phyloP scores from a whole-genome alignment of 1,140 invertebrate species.

The Lucilia cuprina region DNA sequence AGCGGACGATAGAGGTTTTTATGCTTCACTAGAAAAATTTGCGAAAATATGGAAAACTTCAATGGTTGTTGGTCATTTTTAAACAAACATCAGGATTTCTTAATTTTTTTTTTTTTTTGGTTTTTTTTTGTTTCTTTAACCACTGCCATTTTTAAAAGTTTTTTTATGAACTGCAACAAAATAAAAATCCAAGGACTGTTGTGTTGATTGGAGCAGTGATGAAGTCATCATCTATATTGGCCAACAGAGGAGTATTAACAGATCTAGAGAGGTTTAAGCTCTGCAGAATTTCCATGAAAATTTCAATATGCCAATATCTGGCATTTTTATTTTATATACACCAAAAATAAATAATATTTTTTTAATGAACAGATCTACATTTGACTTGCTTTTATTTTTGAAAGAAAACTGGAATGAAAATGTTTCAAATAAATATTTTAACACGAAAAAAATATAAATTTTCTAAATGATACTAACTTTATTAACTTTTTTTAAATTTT shows the following conservation, averaged over 20 bases:
- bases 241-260: not conserved
- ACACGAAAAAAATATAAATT: too few species aligned
- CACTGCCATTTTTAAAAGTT: not conserved
- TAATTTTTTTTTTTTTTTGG: not conserved
- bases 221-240: not conserved
- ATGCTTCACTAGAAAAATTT: constrained; percentile 11
- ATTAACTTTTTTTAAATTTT: too few species aligned
- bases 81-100: not conserved
- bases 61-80: not conserved
- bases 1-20: not conserved
- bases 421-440: too few species aligned
- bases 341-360: too few species aligned
- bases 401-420: too few species aligned
- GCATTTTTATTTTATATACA: too few species aligned
- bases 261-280: not conserved
- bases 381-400: too few species aligned
- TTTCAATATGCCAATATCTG: too few species aligned
- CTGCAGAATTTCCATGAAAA: too few species aligned
- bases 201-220: not conserved
- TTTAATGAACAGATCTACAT: too few species aligned
- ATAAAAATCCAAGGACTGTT: not conserved
- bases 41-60: not conserved
- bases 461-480: too few species aligned
- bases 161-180: not conserved
- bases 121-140: not conserved